phyloP scores from a whole-genome alignment of 1,140 invertebrate species.

The Drosophila miranda region DNA sequence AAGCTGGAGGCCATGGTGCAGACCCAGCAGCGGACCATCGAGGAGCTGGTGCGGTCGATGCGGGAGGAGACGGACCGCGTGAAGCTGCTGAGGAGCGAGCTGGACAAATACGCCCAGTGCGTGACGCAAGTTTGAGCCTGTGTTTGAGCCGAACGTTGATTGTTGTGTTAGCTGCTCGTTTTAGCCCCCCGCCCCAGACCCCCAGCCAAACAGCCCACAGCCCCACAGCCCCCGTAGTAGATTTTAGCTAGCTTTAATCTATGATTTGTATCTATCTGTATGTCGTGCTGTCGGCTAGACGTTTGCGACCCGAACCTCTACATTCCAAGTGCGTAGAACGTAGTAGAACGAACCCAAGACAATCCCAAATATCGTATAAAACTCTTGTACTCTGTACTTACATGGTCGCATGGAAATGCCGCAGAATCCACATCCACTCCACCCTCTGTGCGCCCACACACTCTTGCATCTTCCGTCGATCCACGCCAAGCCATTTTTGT shows the following conservation, averaged over 20 bases:
- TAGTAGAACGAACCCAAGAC: slow-evolving; percentile 55
- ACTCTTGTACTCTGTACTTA: slow-evolving; percentile 52
- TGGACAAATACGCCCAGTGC: slow-evolving; percentile 85
- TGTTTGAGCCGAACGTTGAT: slow-evolving; percentile 9
- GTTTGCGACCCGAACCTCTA: slow-evolving; percentile 16
- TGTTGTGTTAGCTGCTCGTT: slow-evolving; percentile 42
- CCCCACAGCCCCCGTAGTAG: slow-evolving; percentile 7
- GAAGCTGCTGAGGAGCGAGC: slow-evolving; percentile 84
- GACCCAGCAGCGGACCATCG: slow-evolving; percentile 85
- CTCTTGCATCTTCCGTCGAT: neutral
- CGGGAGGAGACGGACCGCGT: slow-evolving; percentile 85
- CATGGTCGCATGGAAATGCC: too few species aligned
- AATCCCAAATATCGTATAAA: slow-evolving; percentile 44
- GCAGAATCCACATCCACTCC: too few species aligned
- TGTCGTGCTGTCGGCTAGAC: slow-evolving; percentile 20
- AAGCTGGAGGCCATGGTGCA: slow-evolving; percentile 85
- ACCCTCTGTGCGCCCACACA: neutral
- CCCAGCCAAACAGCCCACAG: too few species aligned
- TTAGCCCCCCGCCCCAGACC: slow-evolving; percentile 7
- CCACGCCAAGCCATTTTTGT: slow-evolving; percentile 38
- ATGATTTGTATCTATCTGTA: slow-evolving; percentile 13
- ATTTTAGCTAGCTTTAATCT: slow-evolving; percentile 74
- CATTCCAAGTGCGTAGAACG: slow-evolving; percentile 65
- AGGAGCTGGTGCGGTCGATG: slow-evolving; percentile 84
- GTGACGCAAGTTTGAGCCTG: slow-evolving; percentile 84